Percentiles rank a stretch among this genome's conserved stretches.
phyloP scores from a whole-genome alignment of 2,797 vertebrate species.

The Coregonus sp. region DNA sequence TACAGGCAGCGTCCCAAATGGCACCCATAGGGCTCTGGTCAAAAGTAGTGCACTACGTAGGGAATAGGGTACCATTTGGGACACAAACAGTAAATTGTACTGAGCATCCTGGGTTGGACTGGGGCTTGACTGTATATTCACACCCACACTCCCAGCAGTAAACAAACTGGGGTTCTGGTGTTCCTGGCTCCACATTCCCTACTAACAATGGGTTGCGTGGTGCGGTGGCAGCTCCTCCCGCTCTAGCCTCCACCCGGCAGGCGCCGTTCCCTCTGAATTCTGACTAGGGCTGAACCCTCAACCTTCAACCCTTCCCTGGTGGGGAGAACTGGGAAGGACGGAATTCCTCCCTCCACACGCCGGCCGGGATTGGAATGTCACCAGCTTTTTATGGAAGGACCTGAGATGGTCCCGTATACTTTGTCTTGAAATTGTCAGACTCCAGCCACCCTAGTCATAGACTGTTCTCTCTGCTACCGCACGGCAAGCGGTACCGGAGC shows the following conservation, averaged over 20 bases:
- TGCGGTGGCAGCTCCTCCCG: not conserved
- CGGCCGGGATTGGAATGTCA: not conserved
- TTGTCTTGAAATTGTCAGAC: too few species aligned
- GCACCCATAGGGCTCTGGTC: too few species aligned
- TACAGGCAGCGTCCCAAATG: too few species aligned
- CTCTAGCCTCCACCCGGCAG: too few species aligned
- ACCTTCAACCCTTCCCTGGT: not conserved
- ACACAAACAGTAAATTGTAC: not conserved
- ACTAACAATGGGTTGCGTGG: constrained; percentile 22
- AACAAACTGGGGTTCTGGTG: not conserved
- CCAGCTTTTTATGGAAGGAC: not conserved
- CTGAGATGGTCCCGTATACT: too few species aligned
- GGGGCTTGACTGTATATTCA: not conserved
- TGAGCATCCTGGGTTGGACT: not conserved
- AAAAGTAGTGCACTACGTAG: too few species aligned
- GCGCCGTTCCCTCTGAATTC: too few species aligned
- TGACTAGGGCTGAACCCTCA: too few species aligned
- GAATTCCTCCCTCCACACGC: not conserved
- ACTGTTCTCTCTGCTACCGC: too few species aligned
- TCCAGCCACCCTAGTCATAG: too few species aligned
- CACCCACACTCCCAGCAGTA: not conserved
- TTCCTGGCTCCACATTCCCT: constrained; percentile 22
- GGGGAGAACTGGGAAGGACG: not conserved
- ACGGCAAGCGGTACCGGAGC: too few species aligned
- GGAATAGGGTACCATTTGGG: too few species aligned